phyloP scores from a whole-genome alignment of 2,113 vertebrate species.

The Mesoclemmys tuberculata region DNA sequence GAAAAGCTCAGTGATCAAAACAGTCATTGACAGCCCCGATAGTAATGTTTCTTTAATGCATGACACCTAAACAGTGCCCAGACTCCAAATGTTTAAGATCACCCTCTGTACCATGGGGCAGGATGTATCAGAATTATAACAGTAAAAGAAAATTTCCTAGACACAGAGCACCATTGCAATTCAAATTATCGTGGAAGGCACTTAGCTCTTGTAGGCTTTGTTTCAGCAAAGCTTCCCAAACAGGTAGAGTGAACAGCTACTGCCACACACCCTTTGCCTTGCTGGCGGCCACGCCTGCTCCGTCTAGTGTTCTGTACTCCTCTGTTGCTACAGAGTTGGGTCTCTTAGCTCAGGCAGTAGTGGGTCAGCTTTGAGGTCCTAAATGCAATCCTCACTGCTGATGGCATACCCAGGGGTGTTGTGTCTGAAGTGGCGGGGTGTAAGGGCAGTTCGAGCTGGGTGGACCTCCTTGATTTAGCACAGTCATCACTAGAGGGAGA shows the following conservation, averaged over 20 bases:
- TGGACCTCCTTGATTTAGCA: background rate
- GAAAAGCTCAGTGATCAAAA: background rate
- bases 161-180: background rate
- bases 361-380: background rate
- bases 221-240: background rate
- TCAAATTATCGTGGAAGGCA: background rate
- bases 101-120: background rate
- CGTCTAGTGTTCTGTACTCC: background rate
- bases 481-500: background rate
- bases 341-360: background rate
- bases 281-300: background rate
- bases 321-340: background rate
- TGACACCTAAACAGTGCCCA: background rate
- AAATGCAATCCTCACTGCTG: background rate
- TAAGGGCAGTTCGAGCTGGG: background rate
- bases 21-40: background rate
- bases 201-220: background rate
- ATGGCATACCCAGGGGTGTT: background rate
- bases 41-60: background rate
- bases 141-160: background rate
- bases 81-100: background rate
- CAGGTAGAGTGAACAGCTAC: background rate
- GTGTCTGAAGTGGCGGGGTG: background rate
- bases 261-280: background rate
- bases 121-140: background rate